Evolutionary conservation across 2,888 invertebrate species (phyloP), one percentile per base, ranked within the genome.

Genomic region (Patella depressa): DNA sequence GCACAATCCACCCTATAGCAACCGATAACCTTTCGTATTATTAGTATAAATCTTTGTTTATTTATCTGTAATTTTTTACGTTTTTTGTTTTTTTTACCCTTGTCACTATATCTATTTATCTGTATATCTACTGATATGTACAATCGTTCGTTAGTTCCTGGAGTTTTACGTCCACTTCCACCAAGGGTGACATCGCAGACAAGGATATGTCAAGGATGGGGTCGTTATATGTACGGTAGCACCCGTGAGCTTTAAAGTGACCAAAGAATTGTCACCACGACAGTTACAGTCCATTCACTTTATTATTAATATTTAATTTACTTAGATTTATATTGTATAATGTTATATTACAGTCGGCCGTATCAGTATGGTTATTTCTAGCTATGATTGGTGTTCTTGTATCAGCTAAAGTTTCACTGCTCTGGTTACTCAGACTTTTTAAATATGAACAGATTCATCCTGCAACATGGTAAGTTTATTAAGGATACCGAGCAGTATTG

Each of bases 391-490:
- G 72, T n/a, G 77, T 74, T 45, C 71, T 82, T 12, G 74, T 76
- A 59, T 75, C 83, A 17, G 75, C 80, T n/a, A 79, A 81, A 45
- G 78, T 81, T 55, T 74, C 82, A 14, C 24, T 84, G 59, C 74
- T 83, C 53, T 83, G 83, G 83, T 53, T 79, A 34, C 74, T 82
- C 12, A 72, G 81, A 9, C 74, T 82, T 15, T 82, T 80, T 78
- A 82, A 82, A 73, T 81, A 82, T 54, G 81, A 82, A 71, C 80
- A 82, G 65, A 80, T 82, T 7, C 80, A 82, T 53, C 80, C 81
- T 5, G 78, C 78, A 1, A 80, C 82, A 12, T 82, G 82, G 82
- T 82, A 70, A 75, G 80, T 45, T 9, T 45, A 9, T 45, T 1
- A 45, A 45, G 9, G 7, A 45, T 24, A 45, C 7, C 45, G 45